phyloP scores from a whole-genome alignment of 2,797 vertebrate genomes.

The Alcedo quadribrachys region DNA sequence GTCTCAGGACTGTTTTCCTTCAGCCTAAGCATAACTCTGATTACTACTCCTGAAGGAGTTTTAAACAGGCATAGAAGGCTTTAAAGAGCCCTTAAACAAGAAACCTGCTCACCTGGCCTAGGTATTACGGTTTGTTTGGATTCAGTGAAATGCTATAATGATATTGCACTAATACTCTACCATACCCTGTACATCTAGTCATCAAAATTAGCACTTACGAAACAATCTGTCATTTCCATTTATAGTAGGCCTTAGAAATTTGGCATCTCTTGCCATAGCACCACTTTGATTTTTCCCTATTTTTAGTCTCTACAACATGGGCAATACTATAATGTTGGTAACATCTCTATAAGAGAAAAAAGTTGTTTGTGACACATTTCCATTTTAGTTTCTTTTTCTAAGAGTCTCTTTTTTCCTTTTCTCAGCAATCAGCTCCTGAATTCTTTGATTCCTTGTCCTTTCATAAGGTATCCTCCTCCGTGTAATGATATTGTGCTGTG shows the following conservation, averaged over 20 bases:
- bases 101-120: slow-evolving; percentile 37
- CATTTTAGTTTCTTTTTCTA: slow-evolving; percentile 80
- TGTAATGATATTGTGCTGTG: slow-evolving; percentile 88
- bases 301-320: slow-evolving; percentile 35
- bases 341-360: slow-evolving; percentile 79
- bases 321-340: slow-evolving; percentile 48
- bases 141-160: slow-evolving; percentile 4
- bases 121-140: neutral
- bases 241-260: slow-evolving; percentile 59
- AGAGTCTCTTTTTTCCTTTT: slow-evolving; percentile 83
- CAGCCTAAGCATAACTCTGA: neutral
- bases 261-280: slow-evolving; percentile 70
- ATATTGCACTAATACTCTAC: slow-evolving; percentile 65
- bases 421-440: slow-evolving; percentile 93
- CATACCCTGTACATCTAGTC: slow-evolving; percentile 36
- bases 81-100: neutral
- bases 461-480: slow-evolving; percentile 84
- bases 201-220: slow-evolving; percentile 35
- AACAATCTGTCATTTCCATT: slow-evolving; percentile 43
- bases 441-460: slow-evolving; percentile 93
- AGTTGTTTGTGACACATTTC: slow-evolving; percentile 45
- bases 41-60: slow-evolving; percentile 15
- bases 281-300: slow-evolving; percentile 44
- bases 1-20: neutral
- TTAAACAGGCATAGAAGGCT: neutral